Percentiles rank a stretch among this genome's conserved stretches.
These are phyloP conservation scores for Uropetala carovei DNA, from an alignment of 2,888 invertebrate genomes.

Conservation along the genomic window DNA sequence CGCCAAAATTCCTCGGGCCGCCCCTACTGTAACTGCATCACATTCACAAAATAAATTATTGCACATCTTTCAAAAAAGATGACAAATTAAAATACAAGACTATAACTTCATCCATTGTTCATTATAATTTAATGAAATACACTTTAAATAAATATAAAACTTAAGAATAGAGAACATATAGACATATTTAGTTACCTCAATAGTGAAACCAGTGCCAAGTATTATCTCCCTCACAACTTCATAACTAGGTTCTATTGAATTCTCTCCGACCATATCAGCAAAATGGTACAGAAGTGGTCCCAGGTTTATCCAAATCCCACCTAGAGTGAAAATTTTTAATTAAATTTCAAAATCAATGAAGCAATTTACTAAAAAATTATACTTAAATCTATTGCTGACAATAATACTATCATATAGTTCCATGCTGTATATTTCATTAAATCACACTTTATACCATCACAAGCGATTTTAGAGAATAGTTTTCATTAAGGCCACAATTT, in stretches of 20 bases:
- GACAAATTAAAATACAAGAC: background rate
- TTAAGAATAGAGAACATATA: background rate
- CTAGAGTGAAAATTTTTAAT: constrained; percentile 68
- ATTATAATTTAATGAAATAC: background rate
- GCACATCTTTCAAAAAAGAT: too few relatives aligned
- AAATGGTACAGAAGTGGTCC: constrained; percentile 94
- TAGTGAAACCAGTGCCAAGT: constrained; percentile 87
- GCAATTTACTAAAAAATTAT: background rate
- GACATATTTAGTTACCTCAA: constrained; percentile 78
- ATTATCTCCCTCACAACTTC: constrained; percentile 88
- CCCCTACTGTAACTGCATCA: too few relatives aligned
- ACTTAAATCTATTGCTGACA: background rate
- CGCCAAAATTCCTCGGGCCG: too few relatives aligned
- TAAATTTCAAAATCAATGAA: background rate
- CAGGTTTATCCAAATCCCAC: constrained; percentile 92
- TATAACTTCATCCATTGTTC: background rate
- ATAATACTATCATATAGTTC: background rate
- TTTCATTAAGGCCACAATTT: too few relatives aligned
- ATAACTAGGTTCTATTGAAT: constrained; percentile 95
- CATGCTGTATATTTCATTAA: too few relatives aligned
- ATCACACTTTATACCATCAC: too few relatives aligned
- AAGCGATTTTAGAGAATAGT: too few relatives aligned
- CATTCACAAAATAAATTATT: too few relatives aligned
- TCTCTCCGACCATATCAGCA: constrained; percentile 90
- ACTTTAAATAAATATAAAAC: background rate